Evolutionary conservation across 92 coral and sea anemone genomes (phyloP).

Genomic region (Paragorgia papillata): DNA sequence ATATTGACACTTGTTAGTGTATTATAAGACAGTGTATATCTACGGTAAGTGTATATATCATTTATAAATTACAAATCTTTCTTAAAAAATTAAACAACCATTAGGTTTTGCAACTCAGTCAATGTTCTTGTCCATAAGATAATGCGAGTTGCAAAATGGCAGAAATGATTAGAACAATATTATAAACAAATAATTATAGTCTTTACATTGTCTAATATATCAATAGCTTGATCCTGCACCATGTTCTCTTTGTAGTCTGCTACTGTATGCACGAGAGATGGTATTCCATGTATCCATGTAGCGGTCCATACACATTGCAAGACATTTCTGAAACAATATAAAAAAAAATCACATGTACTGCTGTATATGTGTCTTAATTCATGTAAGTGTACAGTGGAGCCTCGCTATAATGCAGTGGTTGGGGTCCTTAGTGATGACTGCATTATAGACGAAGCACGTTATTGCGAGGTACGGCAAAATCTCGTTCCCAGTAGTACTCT

Average conservation of each 20-base stretch:
- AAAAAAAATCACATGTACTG: neutral
- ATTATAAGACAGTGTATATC: no score
- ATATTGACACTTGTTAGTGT: no score
- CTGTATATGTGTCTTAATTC: no score
- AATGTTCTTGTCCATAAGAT: neutral
- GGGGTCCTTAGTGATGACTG: no score
- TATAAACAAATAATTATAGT: neutral
- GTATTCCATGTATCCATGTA: slow-evolving; percentile 97
- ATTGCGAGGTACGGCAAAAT: no score
- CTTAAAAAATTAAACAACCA: no score
- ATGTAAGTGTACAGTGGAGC: no score
- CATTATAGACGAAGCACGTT: neutral
- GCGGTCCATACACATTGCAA: slow-evolving; percentile 95
- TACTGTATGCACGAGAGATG: slow-evolving; percentile 79
- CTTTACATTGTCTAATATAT: slow-evolving; percentile 4
- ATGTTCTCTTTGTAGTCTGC: slow-evolving; percentile 83
- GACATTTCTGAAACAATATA: slow-evolving; percentile 73
- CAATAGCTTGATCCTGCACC: slow-evolving; percentile 36
- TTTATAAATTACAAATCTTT: no score
- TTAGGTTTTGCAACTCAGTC: neutral
- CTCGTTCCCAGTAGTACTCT: no score
- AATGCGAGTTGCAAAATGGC: neutral
- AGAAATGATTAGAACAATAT: neutral
- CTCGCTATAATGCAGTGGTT: no score
- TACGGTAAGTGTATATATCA: no score